phyloP scores from a whole-genome alignment of 1,140 invertebrate species.

The Nasonia giraulti region DNA sequence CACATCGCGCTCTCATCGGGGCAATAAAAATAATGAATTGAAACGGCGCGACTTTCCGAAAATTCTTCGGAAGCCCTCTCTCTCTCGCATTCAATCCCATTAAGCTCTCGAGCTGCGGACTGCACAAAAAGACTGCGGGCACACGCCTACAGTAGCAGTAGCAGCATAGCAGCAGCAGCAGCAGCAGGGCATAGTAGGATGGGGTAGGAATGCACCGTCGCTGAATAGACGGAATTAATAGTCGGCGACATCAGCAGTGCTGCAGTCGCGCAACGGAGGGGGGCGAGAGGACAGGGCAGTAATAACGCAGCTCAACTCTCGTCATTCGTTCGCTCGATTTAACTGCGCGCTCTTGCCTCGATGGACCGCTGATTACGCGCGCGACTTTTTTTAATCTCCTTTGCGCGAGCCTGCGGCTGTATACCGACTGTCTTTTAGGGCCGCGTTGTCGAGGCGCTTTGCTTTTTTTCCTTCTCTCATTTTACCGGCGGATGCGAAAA shows the following conservation, averaged over 20 bases:
- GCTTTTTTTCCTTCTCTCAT: neutral
- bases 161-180: neutral
- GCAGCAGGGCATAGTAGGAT: neutral
- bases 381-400: neutral
- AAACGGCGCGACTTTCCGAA: no score
- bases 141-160: neutral
- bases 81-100: neutral
- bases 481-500: neutral
- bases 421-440: neutral
- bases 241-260: constrained; percentile 19
- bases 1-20: no score
- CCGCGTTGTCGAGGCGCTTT: neutral
- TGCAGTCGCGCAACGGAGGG: neutral
- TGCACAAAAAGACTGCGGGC: neutral
- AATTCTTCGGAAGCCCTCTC: no score
- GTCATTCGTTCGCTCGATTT: constrained; percentile 7
- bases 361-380: constrained; percentile 30
- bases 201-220: constrained; percentile 44
- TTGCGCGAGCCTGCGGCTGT: neutral
- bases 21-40: no score
- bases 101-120: neutral
- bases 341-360: constrained; percentile 3
- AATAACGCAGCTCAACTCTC: neutral
- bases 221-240: constrained; percentile 61
- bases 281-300: neutral